Conservation (phyloP, 2,888 invertebrate genomes). For the Panzeria rudis region DNA sequence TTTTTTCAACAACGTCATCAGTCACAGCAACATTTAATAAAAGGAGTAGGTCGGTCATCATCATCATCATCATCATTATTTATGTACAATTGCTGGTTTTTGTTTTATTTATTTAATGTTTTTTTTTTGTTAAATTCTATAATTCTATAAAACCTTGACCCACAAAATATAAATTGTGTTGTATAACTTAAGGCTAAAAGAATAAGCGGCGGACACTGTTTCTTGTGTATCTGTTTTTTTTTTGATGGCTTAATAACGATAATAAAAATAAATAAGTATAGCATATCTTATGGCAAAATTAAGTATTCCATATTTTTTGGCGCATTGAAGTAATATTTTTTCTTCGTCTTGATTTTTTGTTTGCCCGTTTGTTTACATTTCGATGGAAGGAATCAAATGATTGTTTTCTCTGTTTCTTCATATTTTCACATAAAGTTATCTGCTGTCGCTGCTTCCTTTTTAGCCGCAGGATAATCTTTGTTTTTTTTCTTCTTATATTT, state of each 20-base stretch:
- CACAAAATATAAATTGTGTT: constrained; percentile 59
- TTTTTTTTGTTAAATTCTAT: constrained; percentile 23
- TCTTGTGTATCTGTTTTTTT: neutral
- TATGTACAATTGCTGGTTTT: constrained; percentile 18
- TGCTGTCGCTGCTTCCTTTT: neutral
- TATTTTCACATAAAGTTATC: neutral
- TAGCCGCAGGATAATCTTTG: constrained; percentile 29
- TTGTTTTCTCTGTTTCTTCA: constrained; percentile 14
- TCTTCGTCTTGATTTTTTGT: constrained; percentile 2
- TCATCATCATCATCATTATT: neutral
- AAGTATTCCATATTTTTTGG: constrained; percentile 69
- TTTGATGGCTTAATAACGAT: neutral
- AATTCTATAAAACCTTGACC: constrained; percentile 68
- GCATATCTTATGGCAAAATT: constrained; percentile 51
- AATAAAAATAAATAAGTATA: constrained; percentile 28
- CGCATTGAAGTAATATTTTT: constrained; percentile 64
- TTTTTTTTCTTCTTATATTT: neutral
- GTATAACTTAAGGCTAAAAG: constrained; percentile 46
- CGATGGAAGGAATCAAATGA: neutral
- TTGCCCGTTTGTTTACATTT: constrained; percentile 18
- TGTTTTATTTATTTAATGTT: constrained; percentile 43
- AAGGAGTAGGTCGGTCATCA: constrained; percentile 44
- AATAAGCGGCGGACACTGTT: neutral
- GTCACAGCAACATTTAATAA: constrained; percentile 9
- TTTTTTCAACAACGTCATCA: constrained; percentile 29